Conservation (phyloP, 1,140 invertebrate genomes). For the Coptotermes formosanus region DNA sequence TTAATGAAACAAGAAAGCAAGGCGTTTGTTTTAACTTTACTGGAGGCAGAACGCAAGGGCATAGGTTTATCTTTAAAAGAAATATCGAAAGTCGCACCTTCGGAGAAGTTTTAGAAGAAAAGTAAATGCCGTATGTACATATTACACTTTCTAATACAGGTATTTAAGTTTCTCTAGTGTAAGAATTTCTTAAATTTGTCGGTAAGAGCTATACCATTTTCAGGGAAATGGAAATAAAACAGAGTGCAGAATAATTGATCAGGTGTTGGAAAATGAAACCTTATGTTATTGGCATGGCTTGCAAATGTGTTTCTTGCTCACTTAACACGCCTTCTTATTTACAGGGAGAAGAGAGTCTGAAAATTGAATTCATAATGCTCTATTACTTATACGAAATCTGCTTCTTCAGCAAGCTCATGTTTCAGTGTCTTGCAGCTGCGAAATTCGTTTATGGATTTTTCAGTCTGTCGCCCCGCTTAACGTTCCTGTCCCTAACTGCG, state of each 20-base stretch:
- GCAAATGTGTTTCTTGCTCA: background rate
- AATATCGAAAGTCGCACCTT: background rate
- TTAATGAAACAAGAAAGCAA: background rate
- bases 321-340: background rate
- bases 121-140: background rate
- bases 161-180: too few relatives aligned
- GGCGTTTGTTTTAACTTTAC: background rate
- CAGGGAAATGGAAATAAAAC: background rate
- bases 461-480: background rate
- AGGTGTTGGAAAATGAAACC: background rate
- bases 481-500: background rate
- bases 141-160: too few relatives aligned
- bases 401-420: background rate
- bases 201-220: background rate
- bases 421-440: background rate
- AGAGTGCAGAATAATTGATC: background rate
- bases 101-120: background rate
- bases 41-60: background rate
- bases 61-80: background rate
- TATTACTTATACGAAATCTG: background rate
- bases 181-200: background rate
- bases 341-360: background rate
- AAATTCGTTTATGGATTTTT: background rate
- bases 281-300: background rate
- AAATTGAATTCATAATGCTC: background rate